Base-by-base conservation (phyloP, 2,888 invertebrate genomes). In the Aporophyla lueneburgensis region DNA sequence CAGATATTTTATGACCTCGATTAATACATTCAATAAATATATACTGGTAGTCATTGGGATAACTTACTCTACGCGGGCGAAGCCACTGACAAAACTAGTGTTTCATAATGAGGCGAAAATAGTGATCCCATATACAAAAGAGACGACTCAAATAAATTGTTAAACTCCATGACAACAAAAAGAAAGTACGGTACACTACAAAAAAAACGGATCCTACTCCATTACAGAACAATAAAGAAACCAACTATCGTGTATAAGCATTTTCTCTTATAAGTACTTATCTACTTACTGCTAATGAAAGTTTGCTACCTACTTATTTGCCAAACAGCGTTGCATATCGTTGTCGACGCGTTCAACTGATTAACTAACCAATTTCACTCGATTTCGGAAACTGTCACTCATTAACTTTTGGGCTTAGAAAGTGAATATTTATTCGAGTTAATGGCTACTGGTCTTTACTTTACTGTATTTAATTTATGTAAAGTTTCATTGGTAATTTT, bases 311-410 rank as follows among this genome's bases (percentile, higher is more conserved):
- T 71, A 88, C 85, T 76, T 82, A 82, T 85, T 82, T 80, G 62
- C 81, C 65, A 69, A 67, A 83, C 78, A 83, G 62, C 24, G n/a
- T 33, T 58, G 62, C 61, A 69, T 72, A 40, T 62, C 54, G 62
- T 43, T 59, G 74, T 59, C 65, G 56, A 43, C 65, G 61, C 63
- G 51, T 74, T 62, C 74, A 69, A 82, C 72, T 76, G 79, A 80
- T 86, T 74, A 88, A 86, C 87, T 74, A 88, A 86, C 87, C 76
- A 90, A 88, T 91, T 90, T 88, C 86, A 87, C 88, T 87, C 83
- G 68, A 46, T 86, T 83, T 71, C 54, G 80, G 71, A 74, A 78
- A 84, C 77, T 84, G 77, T 78, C 81, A 73, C 67, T 86, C 71
- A 78, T 80, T 87, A 88, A 83, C 78, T 87, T 82, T 87, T 87